Percentiles rank a stretch among this genome's conserved stretches.
phyloP scores from a whole-genome alignment of 2,113 vertebrate genomes.

The Oncorhynchus nerka region DNA sequence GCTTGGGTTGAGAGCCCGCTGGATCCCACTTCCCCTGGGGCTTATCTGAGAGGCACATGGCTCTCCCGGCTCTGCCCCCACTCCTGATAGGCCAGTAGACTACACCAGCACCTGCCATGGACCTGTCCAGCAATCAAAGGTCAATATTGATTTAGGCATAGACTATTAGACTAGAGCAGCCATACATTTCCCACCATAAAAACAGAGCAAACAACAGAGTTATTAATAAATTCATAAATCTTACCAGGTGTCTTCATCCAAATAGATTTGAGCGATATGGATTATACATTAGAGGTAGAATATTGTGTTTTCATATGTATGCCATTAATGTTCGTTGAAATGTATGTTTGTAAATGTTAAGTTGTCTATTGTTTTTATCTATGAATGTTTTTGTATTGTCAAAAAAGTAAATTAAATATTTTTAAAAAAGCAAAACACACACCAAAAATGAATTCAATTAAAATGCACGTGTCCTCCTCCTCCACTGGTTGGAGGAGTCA shows the following conservation, averaged over 20 bases:
- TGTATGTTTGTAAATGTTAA: no score
- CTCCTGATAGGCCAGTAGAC: constrained; percentile 23
- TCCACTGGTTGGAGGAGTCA: constrained; percentile 55
- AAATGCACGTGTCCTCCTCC: constrained; percentile 6
- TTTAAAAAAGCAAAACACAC: neutral
- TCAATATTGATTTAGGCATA: constrained; percentile 31
- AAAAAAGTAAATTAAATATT: neutral
- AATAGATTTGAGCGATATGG: neutral
- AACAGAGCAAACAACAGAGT: constrained; percentile 3
- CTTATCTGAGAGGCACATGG: constrained; percentile 43
- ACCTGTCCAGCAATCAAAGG: constrained; percentile 26
- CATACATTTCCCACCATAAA: neutral
- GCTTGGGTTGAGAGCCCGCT: neutral
- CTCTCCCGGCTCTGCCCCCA: constrained; percentile 6
- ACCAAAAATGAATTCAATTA: neutral
- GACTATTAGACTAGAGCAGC: neutral
- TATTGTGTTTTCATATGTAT: no score
- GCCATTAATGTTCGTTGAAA: no score
- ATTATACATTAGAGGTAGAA: no score
- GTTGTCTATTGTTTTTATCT: no score
- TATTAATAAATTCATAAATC: neutral
- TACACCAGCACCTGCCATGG: constrained; percentile 23
- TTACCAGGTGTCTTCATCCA: neutral
- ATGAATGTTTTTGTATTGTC: no score
- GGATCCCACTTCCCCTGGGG: constrained; percentile 25